phyloP scores from a whole-genome alignment of 2,888 invertebrate species.

The Cylindroiulus punctatus region DNA sequence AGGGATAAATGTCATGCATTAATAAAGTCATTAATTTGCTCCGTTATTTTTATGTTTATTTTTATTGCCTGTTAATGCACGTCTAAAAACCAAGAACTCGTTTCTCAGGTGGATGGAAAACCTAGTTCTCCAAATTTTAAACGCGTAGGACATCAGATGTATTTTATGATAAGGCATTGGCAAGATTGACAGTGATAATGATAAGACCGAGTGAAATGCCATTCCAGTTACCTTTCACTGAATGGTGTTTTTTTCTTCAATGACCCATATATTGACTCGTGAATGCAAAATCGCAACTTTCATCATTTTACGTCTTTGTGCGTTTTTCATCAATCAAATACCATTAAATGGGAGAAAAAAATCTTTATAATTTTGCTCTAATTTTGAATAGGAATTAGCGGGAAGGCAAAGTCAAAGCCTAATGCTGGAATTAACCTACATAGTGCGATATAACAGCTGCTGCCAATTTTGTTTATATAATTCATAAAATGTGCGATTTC shows the following conservation, averaged over 20 bases:
- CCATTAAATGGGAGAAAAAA: conserved; percentile 30
- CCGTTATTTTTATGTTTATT: conserved; percentile 43
- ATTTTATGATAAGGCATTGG: conserved; percentile 43
- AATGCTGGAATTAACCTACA: conserved; percentile 47
- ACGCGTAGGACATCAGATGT: conserved; percentile 43
- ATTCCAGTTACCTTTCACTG: conserved; percentile 45
- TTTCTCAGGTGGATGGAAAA: conserved; percentile 40
- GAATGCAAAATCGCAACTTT: conserved; percentile 40
- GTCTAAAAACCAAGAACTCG: conserved; percentile 5
- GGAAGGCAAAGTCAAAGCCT: conserved; percentile 6
- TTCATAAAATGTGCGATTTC: conserved; percentile 36
- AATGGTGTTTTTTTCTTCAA: conserved; percentile 4
- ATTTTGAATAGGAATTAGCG: conserved; percentile 39
- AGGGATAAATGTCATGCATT: not conserved
- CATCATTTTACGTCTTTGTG: conserved; percentile 45
- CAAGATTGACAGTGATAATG: conserved; percentile 41
- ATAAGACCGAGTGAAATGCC: conserved; percentile 33
- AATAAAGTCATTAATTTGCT: conserved; percentile 43
- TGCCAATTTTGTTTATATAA: conserved; percentile 43
- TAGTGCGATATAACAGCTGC: conserved; percentile 2
- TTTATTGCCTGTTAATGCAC: conserved; percentile 34
- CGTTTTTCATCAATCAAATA: conserved; percentile 47
- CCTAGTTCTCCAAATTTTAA: conserved; percentile 40
- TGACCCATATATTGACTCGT: conserved; percentile 47
- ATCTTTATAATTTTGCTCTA: conserved; percentile 45